These are phyloP conservation scores for Urocyon cinereoargenteus DNA, from an alignment of 2,797 vertebrate genomes.

Conservation along the genomic window DNA sequence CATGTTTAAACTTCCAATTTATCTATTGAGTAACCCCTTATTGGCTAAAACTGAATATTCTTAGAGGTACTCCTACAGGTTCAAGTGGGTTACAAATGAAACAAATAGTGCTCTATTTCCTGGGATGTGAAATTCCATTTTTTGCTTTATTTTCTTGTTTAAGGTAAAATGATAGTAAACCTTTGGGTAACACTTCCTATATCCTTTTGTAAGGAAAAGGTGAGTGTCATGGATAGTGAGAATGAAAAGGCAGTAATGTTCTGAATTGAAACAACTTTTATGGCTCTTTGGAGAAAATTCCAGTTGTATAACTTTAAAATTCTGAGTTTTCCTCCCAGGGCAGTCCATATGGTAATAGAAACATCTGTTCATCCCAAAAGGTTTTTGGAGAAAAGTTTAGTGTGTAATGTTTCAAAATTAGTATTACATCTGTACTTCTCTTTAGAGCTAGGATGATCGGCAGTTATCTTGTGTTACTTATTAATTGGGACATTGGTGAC, in stretches of 20 bases:
- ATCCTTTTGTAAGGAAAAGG: neutral
- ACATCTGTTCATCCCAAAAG: neutral
- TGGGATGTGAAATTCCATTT: neutral
- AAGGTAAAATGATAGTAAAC: neutral
- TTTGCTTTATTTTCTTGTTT: neutral
- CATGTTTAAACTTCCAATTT: neutral
- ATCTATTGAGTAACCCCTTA: neutral
- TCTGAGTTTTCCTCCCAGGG: neutral
- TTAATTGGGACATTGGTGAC: neutral
- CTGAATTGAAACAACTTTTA: neutral
- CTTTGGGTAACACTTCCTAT: neutral
- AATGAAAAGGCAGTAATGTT: neutral
- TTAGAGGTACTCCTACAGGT: neutral
- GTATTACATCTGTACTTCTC: neutral
- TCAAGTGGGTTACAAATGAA: conserved; percentile 9
- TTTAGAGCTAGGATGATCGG: neutral
- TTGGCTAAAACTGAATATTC: neutral
- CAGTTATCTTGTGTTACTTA: neutral
- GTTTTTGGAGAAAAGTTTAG: neutral
- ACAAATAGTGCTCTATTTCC: neutral
- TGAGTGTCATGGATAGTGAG: neutral
- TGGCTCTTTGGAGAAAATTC: neutral
- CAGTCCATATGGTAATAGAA: neutral
- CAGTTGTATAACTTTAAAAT: neutral
- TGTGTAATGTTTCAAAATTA: neutral